Conservation (phyloP, 2,888 invertebrate genomes). For the Ernsta delagoae region DNA sequence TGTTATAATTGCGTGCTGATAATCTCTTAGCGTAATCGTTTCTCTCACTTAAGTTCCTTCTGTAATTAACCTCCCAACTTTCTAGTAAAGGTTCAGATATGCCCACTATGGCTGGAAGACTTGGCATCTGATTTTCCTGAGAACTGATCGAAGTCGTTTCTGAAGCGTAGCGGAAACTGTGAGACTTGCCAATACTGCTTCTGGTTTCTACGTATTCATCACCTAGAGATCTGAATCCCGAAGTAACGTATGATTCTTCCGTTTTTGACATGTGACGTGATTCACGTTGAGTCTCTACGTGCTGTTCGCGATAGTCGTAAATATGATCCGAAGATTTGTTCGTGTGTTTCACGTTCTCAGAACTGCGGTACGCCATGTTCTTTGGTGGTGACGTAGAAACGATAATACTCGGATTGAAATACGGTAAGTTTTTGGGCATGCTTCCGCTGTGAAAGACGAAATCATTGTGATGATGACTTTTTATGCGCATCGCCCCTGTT, state of each 20-base stretch:
- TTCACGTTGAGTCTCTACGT: slow-evolving; percentile 62
- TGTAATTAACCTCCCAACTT: slow-evolving; percentile 82
- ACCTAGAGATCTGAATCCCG: slow-evolving; percentile 71
- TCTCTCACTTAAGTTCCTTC: slow-evolving; percentile 73
- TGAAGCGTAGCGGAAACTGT: slow-evolving; percentile 88
- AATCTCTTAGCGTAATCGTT: slow-evolving; percentile 71
- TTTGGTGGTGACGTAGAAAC: slow-evolving; percentile 75
- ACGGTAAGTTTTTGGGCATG: slow-evolving; percentile 77
- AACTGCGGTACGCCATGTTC: slow-evolving; percentile 69
- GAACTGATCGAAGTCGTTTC: slow-evolving; percentile 78
- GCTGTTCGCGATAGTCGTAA: slow-evolving; percentile 66
- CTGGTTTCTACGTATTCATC: slow-evolving; percentile 76
- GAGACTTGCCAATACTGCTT: slow-evolving; percentile 88
- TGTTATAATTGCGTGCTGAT: slow-evolving; percentile 73
- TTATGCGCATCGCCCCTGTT: slow-evolving; percentile 66
- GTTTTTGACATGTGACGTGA: slow-evolving; percentile 61
- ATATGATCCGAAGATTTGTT: slow-evolving; percentile 69
- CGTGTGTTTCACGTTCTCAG: slow-evolving; percentile 70
- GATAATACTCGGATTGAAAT: slow-evolving; percentile 66
- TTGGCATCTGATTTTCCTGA: slow-evolving; percentile 80
- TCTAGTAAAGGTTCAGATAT: slow-evolving; percentile 79
- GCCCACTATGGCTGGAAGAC: slow-evolving; percentile 80
- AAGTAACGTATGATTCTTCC: slow-evolving; percentile 69
- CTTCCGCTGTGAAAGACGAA: slow-evolving; percentile 72
- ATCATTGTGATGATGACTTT: slow-evolving; percentile 64